Evolutionary conservation across 2,113 vertebrate species (phyloP), one percentile per base, ranked within the genome.

Genomic region (Cyphomyrus discorhynchus): DNA sequence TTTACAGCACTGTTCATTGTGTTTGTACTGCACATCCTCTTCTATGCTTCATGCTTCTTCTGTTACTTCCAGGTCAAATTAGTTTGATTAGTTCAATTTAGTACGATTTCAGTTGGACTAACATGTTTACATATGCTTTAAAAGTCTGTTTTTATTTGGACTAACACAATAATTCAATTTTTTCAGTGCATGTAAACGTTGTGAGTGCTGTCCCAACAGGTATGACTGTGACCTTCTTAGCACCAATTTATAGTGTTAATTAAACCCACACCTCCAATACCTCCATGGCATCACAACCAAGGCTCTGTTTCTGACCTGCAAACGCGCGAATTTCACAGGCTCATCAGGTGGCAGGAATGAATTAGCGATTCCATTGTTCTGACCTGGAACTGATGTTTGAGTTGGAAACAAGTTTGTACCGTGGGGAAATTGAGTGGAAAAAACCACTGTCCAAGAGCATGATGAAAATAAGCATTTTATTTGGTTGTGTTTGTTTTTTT

Each of bases 261-360:
- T 92, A 93, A 91, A 92, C 90, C 88, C 90, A 90, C 90, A 92
- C 89, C 93, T 93, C 92, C 91, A 94, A 94, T 94, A 93, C 92
- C 92, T 89, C 15, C 77, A 0, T 42, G 27, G 77, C 11, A 15
- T 5, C 46, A 15, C 24, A 50, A 24, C 47, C 8, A 47, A 86
- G 83, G 5, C 50, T 31, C 50, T 39, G 86, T 5, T 35, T 31
- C n/a, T 88, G 15, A 89, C 88, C 90, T 90, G 70, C 90, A 66
- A 88, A 50, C 53, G 89, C 89, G 31, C 77, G 90, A 91, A 92
- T 93, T 93, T 91, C 92, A 91, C 91, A 92, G 92, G 90, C 92
- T 92, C 92, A 84, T 92, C 92, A 91, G 92, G 91, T 92, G 92
- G 91, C 90, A 24, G 91, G 91, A 94, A 91, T 89, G 66, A 39